These are phyloP conservation scores for Ancistrus triradiatus DNA, from an alignment of 2,113 vertebrate genomes.

Conservation along the genomic window DNA sequence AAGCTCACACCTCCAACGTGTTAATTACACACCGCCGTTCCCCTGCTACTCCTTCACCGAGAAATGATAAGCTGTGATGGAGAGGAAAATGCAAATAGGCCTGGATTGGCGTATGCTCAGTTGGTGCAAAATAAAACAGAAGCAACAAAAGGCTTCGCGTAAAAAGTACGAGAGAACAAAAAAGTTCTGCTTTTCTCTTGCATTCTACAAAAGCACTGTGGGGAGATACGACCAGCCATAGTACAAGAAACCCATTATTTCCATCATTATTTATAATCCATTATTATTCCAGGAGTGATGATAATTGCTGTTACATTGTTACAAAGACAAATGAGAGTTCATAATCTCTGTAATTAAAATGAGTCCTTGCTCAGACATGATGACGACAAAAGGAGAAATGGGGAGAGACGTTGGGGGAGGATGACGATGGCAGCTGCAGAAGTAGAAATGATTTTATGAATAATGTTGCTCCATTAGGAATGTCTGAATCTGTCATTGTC, in stretches of 20 bases:
- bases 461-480: too few relatives aligned
- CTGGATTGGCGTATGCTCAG: not conserved
- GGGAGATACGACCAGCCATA: not conserved
- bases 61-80: not conserved
- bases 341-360: conserved; percentile 36
- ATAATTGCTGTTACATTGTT: conserved; percentile 34
- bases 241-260: conserved; percentile 20
- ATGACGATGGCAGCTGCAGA: not conserved
- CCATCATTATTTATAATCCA: conserved; percentile 8
- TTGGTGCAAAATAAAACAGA: too few relatives aligned
- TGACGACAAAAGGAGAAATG: conserved; percentile 21
- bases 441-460: too few relatives aligned
- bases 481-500: not conserved
- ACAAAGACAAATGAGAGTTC: conserved; percentile 19
- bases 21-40: conserved; percentile 21
- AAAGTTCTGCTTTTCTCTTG: conserved; percentile 4
- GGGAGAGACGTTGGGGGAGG: not conserved
- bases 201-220: not conserved
- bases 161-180: too few relatives aligned
- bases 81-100: not conserved
- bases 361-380: conserved; percentile 15
- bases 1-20: conserved; percentile 18
- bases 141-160: too few relatives aligned
- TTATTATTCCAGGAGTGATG: conserved; percentile 8
- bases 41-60: not conserved